Conservation (phyloP, 2,888 invertebrate genomes). For the Cetonia aurata region DNA sequence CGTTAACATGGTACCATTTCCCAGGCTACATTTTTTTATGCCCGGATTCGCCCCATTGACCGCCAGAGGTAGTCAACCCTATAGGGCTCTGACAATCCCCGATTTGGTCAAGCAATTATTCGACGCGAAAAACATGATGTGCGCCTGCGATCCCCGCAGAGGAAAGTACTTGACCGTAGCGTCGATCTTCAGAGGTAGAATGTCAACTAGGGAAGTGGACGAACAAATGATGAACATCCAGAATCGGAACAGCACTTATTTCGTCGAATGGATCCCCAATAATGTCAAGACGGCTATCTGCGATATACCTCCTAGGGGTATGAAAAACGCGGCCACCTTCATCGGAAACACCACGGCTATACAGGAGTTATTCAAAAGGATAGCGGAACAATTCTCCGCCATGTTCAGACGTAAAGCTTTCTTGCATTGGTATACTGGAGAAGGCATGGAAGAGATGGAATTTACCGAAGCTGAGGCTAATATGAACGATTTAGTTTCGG, state of each 20-base stretch:
- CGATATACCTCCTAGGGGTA: constrained; percentile 77
- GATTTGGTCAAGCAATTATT: constrained; percentile 86
- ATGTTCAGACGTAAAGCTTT: constrained; percentile 82
- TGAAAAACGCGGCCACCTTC: constrained; percentile 62
- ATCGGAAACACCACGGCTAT: constrained; percentile 74
- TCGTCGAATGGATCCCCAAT: constrained; percentile 77
- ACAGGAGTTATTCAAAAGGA: constrained; percentile 83
- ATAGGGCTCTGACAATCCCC: constrained; percentile 81
- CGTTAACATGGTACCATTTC: constrained; percentile 77
- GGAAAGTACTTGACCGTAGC: constrained; percentile 86
- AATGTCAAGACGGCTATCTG: constrained; percentile 80
- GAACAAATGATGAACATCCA: constrained; percentile 76
- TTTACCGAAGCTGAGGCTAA: constrained; percentile 81
- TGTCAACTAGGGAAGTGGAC: constrained; percentile 74
- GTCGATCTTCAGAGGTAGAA: constrained; percentile 82
- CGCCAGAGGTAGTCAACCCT: constrained; percentile 73
- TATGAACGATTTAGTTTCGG: constrained; percentile 80
- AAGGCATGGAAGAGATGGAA: constrained; percentile 81
- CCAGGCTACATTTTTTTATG: constrained; percentile 75
- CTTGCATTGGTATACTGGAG: constrained; percentile 74
- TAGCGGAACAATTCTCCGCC: constrained; percentile 68
- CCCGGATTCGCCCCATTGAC: constrained; percentile 76
- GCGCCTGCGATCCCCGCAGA: constrained; percentile 87
- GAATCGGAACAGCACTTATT: constrained; percentile 78
- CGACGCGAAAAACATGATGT: constrained; percentile 90